Base-by-base conservation (phyloP, 1,140 invertebrate genomes). In the Thaumatotibia leucotreta region DNA sequence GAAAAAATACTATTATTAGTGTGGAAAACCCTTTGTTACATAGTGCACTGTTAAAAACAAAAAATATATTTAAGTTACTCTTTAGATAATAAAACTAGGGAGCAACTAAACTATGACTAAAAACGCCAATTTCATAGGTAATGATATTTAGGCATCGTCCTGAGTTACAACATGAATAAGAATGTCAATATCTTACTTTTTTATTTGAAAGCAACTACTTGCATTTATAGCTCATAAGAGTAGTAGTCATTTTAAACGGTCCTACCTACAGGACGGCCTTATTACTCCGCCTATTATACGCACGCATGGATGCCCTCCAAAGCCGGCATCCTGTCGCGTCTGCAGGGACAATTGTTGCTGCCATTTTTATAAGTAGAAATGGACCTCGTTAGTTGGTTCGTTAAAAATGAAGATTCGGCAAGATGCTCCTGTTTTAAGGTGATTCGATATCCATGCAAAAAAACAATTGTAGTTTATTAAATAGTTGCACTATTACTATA, bases 311-410 rank as follows among this genome's bases (percentile, higher is more conserved):
- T 58, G 52, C 23, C n/a, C 24, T 27, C 23, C 6, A 11, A 58
- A 58, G 24, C 23, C 11, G 52, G 11, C 52, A 58, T 58, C 52
- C 52, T 58, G 52, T 58, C 52, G 52, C 52, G 52, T 58, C 49
- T 52, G 49, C 49, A 11, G 6, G 24, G 23, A 29, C 52, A n/a
- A 58, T 29, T 58, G 52, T 58, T 27, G 14, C 39, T 6, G 27
- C 39, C 14, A 27, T 58, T 27, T n/a, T 58, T 58, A 2, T 54
- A 54, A 24, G 27, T n/a, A 54, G 23, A 54, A 27, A 58, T 31
- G 23, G n/a, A 29, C 52, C 11, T 27, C 52, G 50, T 14, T 29
- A 58, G 52, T 58, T 58, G 24, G 10, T 24, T 45, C 39, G 14
- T 45, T 45, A 45, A 45, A 45, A 20, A 4, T 45, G 14, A 20